Percentiles rank a stretch among this genome's conserved stretches.
phyloP scores from a whole-genome alignment of 2,113 vertebrate species.

The Struthidea cinerea region DNA sequence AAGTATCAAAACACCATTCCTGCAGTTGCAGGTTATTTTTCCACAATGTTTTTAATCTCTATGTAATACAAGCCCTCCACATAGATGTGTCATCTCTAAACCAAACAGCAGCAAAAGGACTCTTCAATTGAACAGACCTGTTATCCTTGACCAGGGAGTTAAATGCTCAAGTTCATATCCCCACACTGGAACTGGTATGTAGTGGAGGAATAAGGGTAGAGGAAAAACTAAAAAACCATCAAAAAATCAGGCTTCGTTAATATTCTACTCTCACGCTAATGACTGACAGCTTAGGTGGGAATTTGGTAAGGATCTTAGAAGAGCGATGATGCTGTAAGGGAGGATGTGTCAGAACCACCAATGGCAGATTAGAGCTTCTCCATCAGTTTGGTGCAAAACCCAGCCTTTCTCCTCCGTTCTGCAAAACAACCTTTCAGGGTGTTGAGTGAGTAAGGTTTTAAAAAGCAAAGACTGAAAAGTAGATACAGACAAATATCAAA shows the following conservation, averaged over 20 bases:
- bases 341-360: fast-evolving
- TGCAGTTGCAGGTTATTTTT: not conserved
- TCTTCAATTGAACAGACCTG: not conserved
- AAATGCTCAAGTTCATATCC: not conserved
- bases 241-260: not conserved
- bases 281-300: not conserved
- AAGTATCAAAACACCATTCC: not conserved
- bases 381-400: not conserved
- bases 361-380: not conserved
- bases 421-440: not conserved
- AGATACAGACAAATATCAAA: not conserved
- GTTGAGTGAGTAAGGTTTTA: not conserved
- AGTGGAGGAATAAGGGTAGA: not conserved
- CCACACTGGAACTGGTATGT: not conserved
- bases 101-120: not conserved
- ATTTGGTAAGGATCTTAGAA: not conserved
- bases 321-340: not conserved
- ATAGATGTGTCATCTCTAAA: not conserved
- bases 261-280: not conserved
- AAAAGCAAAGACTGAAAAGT: not conserved
- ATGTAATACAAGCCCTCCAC: not conserved
- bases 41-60: not conserved
- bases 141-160: not conserved
- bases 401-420: not conserved
- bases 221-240: not conserved